A percentile compares a stretch with the other conserved stretches of the same genome.
phyloP scores from a whole-genome alignment of 2,888 invertebrate species.

The Glaucopsyche alexis region DNA sequence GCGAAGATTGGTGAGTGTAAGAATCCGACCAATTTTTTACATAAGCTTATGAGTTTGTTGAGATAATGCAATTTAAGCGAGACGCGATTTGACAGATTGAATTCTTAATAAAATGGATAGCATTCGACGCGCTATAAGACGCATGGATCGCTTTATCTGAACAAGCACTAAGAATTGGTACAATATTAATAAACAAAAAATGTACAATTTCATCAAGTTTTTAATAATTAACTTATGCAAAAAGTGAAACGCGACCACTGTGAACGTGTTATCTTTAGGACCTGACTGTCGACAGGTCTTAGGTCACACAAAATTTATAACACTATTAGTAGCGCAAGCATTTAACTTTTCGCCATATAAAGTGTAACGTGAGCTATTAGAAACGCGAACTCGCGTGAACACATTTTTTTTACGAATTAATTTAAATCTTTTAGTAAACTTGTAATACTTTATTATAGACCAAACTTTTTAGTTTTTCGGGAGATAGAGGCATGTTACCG shows the following conservation, averaged over 20 bases:
- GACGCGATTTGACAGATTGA: neutral
- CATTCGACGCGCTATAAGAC: too few species aligned
- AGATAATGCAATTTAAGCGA: neutral
- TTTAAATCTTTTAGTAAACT: neutral
- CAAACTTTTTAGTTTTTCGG: too few species aligned
- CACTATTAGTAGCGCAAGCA: constrained; percentile 17
- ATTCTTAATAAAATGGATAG: neutral
- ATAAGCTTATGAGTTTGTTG: constrained; percentile 32
- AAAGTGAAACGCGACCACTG: neutral
- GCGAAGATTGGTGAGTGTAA: constrained; percentile 98
- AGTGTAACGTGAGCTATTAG: constrained; percentile 5
- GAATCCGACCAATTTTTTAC: constrained; percentile 76
- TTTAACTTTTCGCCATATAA: constrained; percentile 1
- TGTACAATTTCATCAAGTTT: neutral
- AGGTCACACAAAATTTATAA: constrained; percentile 14
- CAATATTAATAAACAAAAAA: neutral
- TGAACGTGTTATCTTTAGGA: neutral
- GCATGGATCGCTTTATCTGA: neutral
- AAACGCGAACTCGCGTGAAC: constrained; percentile 6
- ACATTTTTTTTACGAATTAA: neutral
- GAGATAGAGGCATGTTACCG: neutral
- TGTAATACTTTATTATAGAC: neutral
- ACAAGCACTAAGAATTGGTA: constrained; percentile 8
- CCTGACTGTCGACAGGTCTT: constrained; percentile 2
- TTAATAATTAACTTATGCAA: constrained; percentile 5